Evolutionary conservation across 2,113 vertebrate genomes (phyloP).

Genomic region (Actenoides lindsayi): DNA sequence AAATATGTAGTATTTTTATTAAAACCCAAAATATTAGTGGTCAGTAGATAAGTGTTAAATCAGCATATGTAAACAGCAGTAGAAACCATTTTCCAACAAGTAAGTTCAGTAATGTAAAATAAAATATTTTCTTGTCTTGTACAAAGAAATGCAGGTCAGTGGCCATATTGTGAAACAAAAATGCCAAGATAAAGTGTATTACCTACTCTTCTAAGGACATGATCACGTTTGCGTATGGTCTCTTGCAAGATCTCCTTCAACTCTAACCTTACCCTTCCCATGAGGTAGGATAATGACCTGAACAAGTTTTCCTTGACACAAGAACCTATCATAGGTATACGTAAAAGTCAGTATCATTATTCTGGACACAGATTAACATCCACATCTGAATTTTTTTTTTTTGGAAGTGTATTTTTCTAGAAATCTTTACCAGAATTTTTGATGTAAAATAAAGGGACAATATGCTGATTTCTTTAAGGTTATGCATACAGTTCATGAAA

Average conservation of each 20-base stretch:
- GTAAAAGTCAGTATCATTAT: neutral
- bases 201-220: neutral
- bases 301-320: neutral
- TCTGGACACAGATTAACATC: neutral
- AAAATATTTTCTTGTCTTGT: neutral
- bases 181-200: neutral
- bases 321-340: neutral
- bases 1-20: neutral
- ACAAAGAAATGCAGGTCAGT: neutral
- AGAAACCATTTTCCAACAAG: neutral
- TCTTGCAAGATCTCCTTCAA: neutral
- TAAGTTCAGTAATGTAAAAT: neutral
- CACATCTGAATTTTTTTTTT: neutral
- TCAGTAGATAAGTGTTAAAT: neutral
- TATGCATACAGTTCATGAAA: neutral
- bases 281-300: neutral
- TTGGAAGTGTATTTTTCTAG: accelerated
- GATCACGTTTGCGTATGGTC: neutral
- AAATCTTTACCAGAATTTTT: neutral
- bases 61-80: neutral
- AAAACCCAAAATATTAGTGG: neutral
- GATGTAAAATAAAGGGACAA: neutral
- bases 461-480: neutral
- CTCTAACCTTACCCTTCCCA: neutral
- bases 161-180: neutral